Base-by-base conservation (phyloP, 2,888 invertebrate species). In the Protonemura montana region DNA sequence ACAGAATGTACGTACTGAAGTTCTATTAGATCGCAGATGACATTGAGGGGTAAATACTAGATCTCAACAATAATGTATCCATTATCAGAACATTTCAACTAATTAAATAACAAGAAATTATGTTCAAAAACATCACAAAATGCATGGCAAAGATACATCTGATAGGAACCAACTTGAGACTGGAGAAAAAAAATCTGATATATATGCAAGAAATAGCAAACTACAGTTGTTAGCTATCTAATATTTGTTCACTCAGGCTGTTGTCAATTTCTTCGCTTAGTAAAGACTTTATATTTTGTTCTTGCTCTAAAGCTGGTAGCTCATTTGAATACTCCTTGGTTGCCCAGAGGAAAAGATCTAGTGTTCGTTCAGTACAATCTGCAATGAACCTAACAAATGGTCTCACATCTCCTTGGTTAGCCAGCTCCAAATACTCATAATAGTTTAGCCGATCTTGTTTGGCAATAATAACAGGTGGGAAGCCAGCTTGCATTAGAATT, bases 331-430 rank as follows among this genome's bases (percentile, higher is more conserved):
- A 94, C 90, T 96, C 96, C 89, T 94, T 95, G 0, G 96, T 96
- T 0, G 96, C 96, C 96, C 96, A 96, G 13, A 98, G 91, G 91
- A 97, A 98, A 84, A 97, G 93, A 91, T 98, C 97, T 41, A 98
- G 91, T 0, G 97, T 98, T 89, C 95, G 94, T 90, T 98, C 98
- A 0, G 98, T 97, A 90, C 97, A 97, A 89, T 97, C 96, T 0
- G 98, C 98, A 89, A 99, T 98, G 91, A 99, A 99, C 88, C 99
- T 94, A 0, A 99, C 96, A 92, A 99, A 99, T 0, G 99, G 99
- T 82, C 98, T 93, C 3, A 98, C 95, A 91, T 99, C 99, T 0
- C 99, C 99, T 89, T 96, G 95, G 90, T 99, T 99, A 0, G 98
- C 99, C 10, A 96, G 93, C 91, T 98, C 96, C 41, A 99, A 92